Evolutionary conservation across 2,888 invertebrate genomes (phyloP), one percentile per base, ranked within the genome.

Genomic region (Volucella inanis): DNA sequence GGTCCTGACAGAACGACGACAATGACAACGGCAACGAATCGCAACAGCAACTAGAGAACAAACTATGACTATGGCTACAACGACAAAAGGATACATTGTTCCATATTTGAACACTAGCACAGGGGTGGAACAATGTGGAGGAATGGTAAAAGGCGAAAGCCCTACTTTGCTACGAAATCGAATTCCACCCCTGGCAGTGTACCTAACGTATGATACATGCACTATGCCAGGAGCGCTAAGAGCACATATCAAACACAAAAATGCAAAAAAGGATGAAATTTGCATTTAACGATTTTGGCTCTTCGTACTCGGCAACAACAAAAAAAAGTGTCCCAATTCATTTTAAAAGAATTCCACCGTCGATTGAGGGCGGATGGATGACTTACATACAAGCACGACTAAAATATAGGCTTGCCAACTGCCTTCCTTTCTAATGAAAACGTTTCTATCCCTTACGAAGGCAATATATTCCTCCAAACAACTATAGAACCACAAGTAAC

Each of bases 271-370:
- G 43, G 54, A 31, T 31, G 6, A 6, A 79, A 75, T 79, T 84
- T 84, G 70, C 80, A 84, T 84, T 80, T 75, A 75, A 49, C 64
- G 38, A 57, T 70, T 76, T 71, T 81, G 76, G 62, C 77, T 77
- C 68, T 64, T 72, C 72, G 31, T 22, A 22, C 22, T 22, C 4
- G 22, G 3, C 22, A 22, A 3, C 3, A 22, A 22, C 1, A 22
- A 22, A 22, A 67, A 67, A 80, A 85, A 81, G 75, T 81, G 76
- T 67, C 81, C 67, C 76, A 81, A 85, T 85, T 76, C 71, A 45
- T 75, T 75, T 81, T 71, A 78, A 55, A 72, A 31, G 54, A 72
- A 65, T 71, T 72, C 22, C 39, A 15, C 14, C 4, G 43, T 12
- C 50, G 31, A 15, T 39, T 31, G 52, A 2, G 43, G 38, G 15